Percentiles rank a stretch among this genome's conserved stretches.
Evolutionary conservation across 2,113 vertebrate species (phyloP).

Genomic region (Pogonocichla stellata): DNA sequence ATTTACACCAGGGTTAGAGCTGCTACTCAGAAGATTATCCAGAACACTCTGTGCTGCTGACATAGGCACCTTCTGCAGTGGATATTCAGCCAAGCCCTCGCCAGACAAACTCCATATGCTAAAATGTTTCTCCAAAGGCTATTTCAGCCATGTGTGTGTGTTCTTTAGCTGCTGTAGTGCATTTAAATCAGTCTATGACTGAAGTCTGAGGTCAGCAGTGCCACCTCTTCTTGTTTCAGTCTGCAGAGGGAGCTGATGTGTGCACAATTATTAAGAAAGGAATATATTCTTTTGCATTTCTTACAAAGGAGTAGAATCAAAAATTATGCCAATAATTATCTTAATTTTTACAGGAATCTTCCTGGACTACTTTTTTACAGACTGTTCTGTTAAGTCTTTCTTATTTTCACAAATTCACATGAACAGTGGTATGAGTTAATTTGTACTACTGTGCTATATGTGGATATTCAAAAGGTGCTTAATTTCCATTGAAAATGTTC

Average conservation of each 20-base stretch:
- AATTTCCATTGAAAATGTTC: slow-evolving; percentile 26
- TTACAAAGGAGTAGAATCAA: background rate
- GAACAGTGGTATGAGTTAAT: background rate
- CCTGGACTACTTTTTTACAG: background rate
- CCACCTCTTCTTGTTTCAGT: background rate
- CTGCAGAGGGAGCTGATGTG: background rate
- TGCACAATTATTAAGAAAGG: background rate
- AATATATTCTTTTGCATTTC: background rate
- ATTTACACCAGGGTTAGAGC: background rate
- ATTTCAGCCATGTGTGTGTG: background rate
- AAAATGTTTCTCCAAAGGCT: background rate
- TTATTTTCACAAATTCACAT: background rate
- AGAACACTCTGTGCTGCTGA: background rate
- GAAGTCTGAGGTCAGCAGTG: background rate
- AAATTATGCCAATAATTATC: background rate
- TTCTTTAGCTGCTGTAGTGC: background rate
- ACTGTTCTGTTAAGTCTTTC: background rate
- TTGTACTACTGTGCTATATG: background rate
- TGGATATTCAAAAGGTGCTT: slow-evolving; percentile 14
- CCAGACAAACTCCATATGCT: background rate
- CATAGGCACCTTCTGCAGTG: background rate
- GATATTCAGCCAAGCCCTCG: background rate
- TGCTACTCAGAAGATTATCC: background rate
- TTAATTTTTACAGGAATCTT: background rate
- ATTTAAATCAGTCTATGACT: background rate